phyloP scores from a whole-genome alignment of 2,113 vertebrate species.

The Burhinus bistriatus region DNA sequence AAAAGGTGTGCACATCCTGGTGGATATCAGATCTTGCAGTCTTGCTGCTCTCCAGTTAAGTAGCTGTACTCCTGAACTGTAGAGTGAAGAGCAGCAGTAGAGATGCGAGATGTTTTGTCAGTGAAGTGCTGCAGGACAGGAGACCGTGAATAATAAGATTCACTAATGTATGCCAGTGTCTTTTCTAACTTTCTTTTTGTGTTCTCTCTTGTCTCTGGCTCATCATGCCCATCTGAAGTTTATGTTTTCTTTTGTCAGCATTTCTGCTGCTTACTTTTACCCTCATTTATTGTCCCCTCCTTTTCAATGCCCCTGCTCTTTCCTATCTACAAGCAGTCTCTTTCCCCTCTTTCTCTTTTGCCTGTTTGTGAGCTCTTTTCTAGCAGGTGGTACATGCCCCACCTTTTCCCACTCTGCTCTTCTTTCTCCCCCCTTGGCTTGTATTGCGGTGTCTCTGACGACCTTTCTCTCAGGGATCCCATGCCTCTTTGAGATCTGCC shows the following conservation, averaged over 20 bases:
- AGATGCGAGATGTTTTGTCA: not conserved
- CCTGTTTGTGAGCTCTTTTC: not conserved
- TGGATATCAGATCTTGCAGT: not conserved
- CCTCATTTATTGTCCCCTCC: not conserved
- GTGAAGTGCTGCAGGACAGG: not conserved
- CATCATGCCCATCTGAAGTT: not conserved
- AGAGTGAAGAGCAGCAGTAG: not conserved
- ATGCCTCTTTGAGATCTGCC: not conserved
- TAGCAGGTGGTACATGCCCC: not conserved
- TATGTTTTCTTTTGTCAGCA: not conserved
- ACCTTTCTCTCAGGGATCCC: not conserved
- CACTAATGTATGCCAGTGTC: not conserved
- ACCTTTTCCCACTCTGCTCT: not conserved
- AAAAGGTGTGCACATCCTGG: not conserved
- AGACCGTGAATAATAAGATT: not conserved
- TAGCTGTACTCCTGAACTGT: not conserved
- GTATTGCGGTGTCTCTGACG: not conserved
- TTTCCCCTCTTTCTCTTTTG: not conserved
- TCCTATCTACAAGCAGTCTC: not conserved
- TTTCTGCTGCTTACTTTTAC: not conserved
- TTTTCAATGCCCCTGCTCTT: not conserved
- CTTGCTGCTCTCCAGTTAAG: not conserved
- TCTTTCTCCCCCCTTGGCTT: not conserved
- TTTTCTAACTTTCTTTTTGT: not conserved
- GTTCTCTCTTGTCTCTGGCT: not conserved